Conservation (phyloP, 2,797 vertebrate species). For the Hylomyscus alleni region DNA sequence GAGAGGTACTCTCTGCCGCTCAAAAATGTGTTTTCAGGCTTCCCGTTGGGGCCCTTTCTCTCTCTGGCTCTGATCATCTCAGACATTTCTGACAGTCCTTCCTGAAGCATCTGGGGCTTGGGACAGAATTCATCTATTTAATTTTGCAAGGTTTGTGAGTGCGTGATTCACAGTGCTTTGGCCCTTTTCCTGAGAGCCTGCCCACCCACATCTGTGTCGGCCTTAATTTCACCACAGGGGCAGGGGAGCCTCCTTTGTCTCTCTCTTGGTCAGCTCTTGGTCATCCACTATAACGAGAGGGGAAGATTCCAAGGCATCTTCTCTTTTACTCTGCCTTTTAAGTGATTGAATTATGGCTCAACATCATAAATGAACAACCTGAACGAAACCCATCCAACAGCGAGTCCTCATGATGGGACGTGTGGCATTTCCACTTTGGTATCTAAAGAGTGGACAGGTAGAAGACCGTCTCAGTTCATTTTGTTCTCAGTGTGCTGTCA, state of each 20-base stretch:
- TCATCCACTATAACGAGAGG: neutral
- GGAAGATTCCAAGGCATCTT: conserved; percentile 39
- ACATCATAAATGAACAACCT: conserved; percentile 53
- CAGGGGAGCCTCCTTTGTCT: neutral
- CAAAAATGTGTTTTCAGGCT: conserved; percentile 84
- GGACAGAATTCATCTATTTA: conserved; percentile 82
- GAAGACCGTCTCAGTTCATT: neutral
- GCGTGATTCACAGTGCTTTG: conserved; percentile 23
- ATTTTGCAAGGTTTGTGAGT: conserved; percentile 74
- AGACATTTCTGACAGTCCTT: conserved; percentile 82
- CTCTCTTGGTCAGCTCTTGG: conserved; percentile 11
- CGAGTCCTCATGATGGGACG: neutral
- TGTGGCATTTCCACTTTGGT: conserved; percentile 16
- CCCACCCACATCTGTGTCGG: conserved; percentile 28
- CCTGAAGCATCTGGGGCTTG: conserved; percentile 78
- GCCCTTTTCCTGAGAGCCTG: conserved; percentile 49
- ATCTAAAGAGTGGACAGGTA: neutral
- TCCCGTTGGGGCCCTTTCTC: conserved; percentile 84
- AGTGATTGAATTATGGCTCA: conserved; percentile 23
- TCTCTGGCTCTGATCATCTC: conserved; percentile 83
- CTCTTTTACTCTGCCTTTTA: conserved; percentile 55
- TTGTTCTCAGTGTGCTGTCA: conserved; percentile 5
- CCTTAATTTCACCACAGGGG: conserved; percentile 42
- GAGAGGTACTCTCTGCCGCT: conserved; percentile 82
- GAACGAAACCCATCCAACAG: conserved; percentile 53